Evolutionary conservation across 2,113 vertebrate genomes (phyloP).

Genomic region (Oncorhynchus nerka): DNA sequence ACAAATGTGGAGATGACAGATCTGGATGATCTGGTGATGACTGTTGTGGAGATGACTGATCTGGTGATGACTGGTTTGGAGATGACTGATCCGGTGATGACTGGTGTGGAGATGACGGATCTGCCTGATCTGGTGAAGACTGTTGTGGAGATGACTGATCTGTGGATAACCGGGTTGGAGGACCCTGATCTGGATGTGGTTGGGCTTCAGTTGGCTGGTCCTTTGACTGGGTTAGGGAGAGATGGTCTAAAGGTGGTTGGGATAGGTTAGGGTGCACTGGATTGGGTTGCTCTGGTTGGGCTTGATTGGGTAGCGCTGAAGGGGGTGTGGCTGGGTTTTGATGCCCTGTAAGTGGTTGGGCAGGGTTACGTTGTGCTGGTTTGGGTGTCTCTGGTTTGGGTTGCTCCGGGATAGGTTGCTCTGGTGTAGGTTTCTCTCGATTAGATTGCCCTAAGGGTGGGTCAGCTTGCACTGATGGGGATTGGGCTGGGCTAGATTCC

Average conservation of each 20-base stretch:
- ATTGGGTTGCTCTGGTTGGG: no score
- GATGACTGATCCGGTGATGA: constrained; percentile 14
- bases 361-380: neutral
- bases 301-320: neutral
- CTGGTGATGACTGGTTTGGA: constrained; percentile 6
- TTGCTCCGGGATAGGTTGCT: neutral
- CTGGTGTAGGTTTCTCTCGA: neutral
- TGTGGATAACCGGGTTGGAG: no score
- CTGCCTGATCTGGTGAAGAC: neutral
- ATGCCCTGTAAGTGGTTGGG: neutral
- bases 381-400: neutral
- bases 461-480: neutral
- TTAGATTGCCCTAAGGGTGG: neutral
- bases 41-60: constrained; percentile 7
- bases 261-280: neutral
- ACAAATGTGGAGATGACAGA: neutral
- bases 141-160: constrained; percentile 23
- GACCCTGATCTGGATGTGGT: neutral
- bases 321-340: neutral
- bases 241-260: neutral
- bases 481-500: neutral
- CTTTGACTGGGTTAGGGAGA: neutral
- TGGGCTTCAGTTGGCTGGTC: neutral
- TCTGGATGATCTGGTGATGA: neutral
- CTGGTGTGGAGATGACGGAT: constrained; percentile 7